Conservation (phyloP, 2,888 invertebrate species). For the Pecten maximus region DNA sequence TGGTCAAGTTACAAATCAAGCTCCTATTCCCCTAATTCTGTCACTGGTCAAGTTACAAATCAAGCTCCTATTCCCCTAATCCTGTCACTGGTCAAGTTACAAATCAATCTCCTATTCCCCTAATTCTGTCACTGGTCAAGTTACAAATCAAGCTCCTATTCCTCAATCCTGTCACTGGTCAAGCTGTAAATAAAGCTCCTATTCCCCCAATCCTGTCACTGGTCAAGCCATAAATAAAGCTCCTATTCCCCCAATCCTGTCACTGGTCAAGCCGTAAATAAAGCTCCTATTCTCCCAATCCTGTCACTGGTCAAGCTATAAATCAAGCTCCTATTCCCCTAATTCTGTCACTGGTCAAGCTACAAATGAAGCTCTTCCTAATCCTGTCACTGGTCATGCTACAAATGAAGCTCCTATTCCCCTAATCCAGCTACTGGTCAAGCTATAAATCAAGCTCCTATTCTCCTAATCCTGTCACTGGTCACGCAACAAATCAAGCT, state of each 20-base stretch:
- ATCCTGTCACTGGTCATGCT: too few relatives aligned
- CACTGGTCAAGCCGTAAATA: neutral
- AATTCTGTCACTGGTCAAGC: neutral
- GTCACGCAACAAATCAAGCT: too few relatives aligned
- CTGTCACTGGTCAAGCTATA: neutral
- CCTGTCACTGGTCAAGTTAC: neutral
- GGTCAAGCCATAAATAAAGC: neutral
- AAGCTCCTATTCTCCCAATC: neutral
- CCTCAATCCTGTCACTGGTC: neutral
- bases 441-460: too few relatives aligned
- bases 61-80: neutral
- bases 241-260: neutral
- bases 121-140: neutral
- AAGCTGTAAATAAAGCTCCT: neutral
- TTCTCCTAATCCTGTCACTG: too few relatives aligned
- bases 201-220: neutral
- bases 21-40: neutral
- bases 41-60: neutral
- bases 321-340: neutral
- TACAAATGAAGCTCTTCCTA: neutral
- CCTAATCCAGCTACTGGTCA: too few relatives aligned
- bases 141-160: neutral
- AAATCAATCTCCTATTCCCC: neutral
- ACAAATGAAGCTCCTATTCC: too few relatives aligned
- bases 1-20: neutral